Base-by-base conservation (phyloP, 2,888 invertebrate genomes). In the Entomobrya proxima region DNA sequence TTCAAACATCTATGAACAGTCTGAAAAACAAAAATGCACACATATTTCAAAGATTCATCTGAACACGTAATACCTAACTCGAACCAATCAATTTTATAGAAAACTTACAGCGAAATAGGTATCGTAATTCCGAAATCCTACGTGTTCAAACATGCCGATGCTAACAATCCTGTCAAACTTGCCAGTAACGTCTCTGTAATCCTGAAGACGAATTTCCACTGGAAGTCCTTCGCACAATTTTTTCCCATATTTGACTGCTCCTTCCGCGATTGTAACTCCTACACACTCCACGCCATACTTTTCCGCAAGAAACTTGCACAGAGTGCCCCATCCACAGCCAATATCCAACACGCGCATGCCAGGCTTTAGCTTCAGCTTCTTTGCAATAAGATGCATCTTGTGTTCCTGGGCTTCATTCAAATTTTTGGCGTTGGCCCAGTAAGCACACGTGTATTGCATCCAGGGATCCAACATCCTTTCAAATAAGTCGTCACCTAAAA, bases 1-100 rank as follows among this genome's bases (percentile, higher is more conserved):
- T 18, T 50, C 4, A 88, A 24, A 44, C 81, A 87, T 5, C 80
- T 24, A 30, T 77, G 13, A 4, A 74, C 76, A 11, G 83, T 61
- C 67, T 88, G 44, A 9, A 21, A 18, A 1, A 18, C n/a, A 50
- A 50, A 18, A 50, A 1, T 18, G 6, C 18, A n/a, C n/a, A n/a
- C n/a, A n/a, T n/a, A n/a, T n/a, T n/a, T n/a, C n/a, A n/a, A n/a
- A n/a, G n/a, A n/a, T n/a, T n/a, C n/a, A n/a, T n/a, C n/a, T n/a
- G n/a, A n/a, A n/a, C n/a, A n/a, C n/a, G n/a, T n/a, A n/a, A n/a
- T n/a, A n/a, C n/a, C n/a, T n/a, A n/a, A n/a, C n/a, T n/a, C n/a
- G n/a, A n/a, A n/a, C n/a, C n/a, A n/a, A n/a, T n/a, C n/a, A n/a
- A n/a, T n/a, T n/a, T n/a, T n/a, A n/a, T n/a, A n/a, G n/a, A n/a